These are phyloP conservation scores for Caenorhabditis doughertyi DNA, from an alignment of 2,888 invertebrate genomes.

Conservation along the genomic window DNA sequence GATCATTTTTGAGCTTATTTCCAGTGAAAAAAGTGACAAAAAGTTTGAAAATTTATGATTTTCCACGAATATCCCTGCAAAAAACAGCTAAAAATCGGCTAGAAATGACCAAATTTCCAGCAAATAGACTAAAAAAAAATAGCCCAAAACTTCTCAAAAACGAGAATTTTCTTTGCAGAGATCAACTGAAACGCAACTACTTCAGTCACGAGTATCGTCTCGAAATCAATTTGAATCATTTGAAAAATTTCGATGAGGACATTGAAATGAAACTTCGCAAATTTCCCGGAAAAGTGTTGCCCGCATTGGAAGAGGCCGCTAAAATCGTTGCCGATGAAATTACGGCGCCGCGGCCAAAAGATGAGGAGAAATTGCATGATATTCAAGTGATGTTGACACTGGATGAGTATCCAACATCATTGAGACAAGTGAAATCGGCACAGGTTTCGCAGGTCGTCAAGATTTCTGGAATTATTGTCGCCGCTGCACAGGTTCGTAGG, in stretches of 20 bases:
- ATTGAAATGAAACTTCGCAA: slow-evolving; percentile 92
- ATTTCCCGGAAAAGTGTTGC: slow-evolving; percentile 93
- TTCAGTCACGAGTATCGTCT: slow-evolving; percentile 92
- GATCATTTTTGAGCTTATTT: too few relatives aligned
- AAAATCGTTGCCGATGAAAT: slow-evolving; percentile 97
- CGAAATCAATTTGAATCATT: slow-evolving; percentile 94
- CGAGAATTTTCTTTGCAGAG: slow-evolving; percentile 87
- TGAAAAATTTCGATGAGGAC: slow-evolving; percentile 93
- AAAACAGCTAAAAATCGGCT: neutral
- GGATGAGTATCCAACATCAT: slow-evolving; percentile 75
- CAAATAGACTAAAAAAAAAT: too few relatives aligned
- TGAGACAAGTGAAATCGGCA: slow-evolving; percentile 87
- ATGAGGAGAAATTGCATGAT: slow-evolving; percentile 92
- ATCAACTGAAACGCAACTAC: slow-evolving; percentile 94
- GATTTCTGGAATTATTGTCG: slow-evolving; percentile 95
- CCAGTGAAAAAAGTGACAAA: too few relatives aligned
- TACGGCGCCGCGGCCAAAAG: slow-evolving; percentile 93
- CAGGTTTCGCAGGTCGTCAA: slow-evolving; percentile 94
- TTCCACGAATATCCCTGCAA: neutral
- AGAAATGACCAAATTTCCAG: too few relatives aligned
- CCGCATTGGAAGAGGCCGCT: slow-evolving; percentile 96
- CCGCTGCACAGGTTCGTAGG: slow-evolving; percentile 91
- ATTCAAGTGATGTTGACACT: slow-evolving; percentile 88
- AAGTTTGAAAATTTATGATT: too few relatives aligned
- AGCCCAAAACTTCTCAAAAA: too few relatives aligned